These are phyloP conservation scores for Ophiothrix spiculata DNA, from an alignment of 35 echinoderm and acorn worm genomes.

Conservation along the genomic window DNA sequence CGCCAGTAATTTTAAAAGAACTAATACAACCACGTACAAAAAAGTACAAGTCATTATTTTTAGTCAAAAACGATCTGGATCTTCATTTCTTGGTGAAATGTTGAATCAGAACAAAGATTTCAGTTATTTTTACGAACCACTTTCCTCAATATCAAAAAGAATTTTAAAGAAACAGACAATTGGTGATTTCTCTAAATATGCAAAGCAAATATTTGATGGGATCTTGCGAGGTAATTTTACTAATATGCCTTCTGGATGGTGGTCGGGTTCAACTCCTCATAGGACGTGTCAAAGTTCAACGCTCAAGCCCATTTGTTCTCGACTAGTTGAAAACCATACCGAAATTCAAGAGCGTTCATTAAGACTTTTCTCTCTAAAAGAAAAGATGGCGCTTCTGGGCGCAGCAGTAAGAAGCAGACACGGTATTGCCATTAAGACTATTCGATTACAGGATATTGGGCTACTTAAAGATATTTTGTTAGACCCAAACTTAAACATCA, in stretches of 20 bases:
- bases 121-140: background rate
- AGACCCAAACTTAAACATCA: no score
- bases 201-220: background rate
- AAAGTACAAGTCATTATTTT: background rate
- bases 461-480: no score
- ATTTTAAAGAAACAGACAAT: background rate
- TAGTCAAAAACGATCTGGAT: background rate
- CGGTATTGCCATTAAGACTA: background rate
- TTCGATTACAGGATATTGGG: background rate
- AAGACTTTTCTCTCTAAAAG: background rate
- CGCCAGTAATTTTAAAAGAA: background rate
- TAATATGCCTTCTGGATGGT: background rate
- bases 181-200: background rate
- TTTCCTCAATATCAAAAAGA: background rate
- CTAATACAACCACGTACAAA: background rate
- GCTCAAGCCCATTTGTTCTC: background rate
- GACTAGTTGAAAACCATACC: background rate
- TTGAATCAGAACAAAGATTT: background rate
- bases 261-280: background rate
- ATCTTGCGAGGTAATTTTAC: background rate
- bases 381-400: background rate
- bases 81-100: background rate
- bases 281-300: background rate
- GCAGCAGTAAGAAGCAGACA: background rate
- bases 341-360: background rate